Percentiles rank a stretch among this genome's conserved stretches.
Evolutionary conservation across 2,888 invertebrate genomes (phyloP).

Genomic region (Leucophora obtusa): DNA sequence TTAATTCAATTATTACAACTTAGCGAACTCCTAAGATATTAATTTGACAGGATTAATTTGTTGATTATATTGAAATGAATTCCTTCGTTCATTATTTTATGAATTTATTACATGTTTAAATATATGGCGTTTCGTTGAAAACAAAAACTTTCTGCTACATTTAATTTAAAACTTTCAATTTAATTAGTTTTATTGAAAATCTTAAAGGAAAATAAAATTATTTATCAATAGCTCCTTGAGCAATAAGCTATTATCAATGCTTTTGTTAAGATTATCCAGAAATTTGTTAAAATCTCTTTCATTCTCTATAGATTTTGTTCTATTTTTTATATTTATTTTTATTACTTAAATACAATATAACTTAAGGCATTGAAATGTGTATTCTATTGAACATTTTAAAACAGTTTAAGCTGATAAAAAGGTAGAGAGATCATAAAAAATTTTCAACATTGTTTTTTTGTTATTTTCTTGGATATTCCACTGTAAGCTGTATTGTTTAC

Average conservation of each 20-base stretch:
- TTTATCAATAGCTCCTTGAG: slow-evolving; percentile 28
- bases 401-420: neutral
- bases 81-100: neutral
- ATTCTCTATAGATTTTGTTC: neutral
- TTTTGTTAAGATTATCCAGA: slow-evolving; percentile 16
- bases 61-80: slow-evolving; percentile 15
- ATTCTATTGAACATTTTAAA: neutral
- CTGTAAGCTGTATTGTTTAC: neutral
- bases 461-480: neutral
- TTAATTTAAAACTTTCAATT: neutral
- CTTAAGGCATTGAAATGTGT: slow-evolving; percentile 11
- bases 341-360: slow-evolving; percentile 18
- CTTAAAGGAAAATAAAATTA: slow-evolving; percentile 8
- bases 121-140: neutral
- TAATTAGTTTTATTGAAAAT: slow-evolving; percentile 16
- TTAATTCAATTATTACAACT: slow-evolving; percentile 41
- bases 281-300: slow-evolving; percentile 10
- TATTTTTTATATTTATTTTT: slow-evolving; percentile 15
- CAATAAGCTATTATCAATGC: slow-evolving; percentile 25
- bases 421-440: neutral
- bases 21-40: slow-evolving; percentile 11
- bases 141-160: neutral
- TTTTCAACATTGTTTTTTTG: neutral
- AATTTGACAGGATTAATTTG: slow-evolving; percentile 40
- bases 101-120: neutral